Evolutionary conservation across 2,888 invertebrate genomes (phyloP), one percentile per base, ranked within the genome.

Genomic region (Carterocephalus palaemon): DNA sequence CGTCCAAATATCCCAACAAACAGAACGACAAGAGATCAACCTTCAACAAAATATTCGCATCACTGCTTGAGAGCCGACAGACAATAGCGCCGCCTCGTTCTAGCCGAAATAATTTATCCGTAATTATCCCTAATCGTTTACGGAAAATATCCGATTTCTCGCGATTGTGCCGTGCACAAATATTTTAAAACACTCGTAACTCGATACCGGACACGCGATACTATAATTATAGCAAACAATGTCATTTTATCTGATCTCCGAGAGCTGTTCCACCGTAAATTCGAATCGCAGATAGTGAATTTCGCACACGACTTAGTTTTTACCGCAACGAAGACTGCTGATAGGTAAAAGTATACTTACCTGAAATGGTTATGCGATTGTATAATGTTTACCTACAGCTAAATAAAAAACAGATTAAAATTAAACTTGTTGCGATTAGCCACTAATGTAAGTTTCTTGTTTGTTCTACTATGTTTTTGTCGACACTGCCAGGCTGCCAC

Each of bases 201-300:
- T 24, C 46, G 63, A 80, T 57, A 62, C 54, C 51, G 53, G 57
- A 50, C 46, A 56, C 62, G 41, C 68, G 73, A 75, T 77, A 75
- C 68, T 61, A 72, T 79, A 80, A 80, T 79, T 77, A 75, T 55
- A 54, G 52, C 70, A 76, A 79, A 80, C 77, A 80, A 78, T 70
- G 70, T 58, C 63, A 66, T 64, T 56, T 63, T 72, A 76, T 75
- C 73, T 60, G 66, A 65, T 63, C 48, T 48, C 32, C 43, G 33
- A 13, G 24, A 28, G 15, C 49, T 59, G 53, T 49, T 70, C 65
- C 58, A 51, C 60, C 66, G 64, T 34, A 19, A 40, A 31, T 22
- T 20, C 8, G 6, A 36, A 22, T 45, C 9, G 22, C 12, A 32
- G 23, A 41, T 24, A 19, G 23, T 2, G 17, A 40, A 31, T 26